phyloP scores from a whole-genome alignment of 2,888 invertebrate species.

The Ennomos fuscantarius region DNA sequence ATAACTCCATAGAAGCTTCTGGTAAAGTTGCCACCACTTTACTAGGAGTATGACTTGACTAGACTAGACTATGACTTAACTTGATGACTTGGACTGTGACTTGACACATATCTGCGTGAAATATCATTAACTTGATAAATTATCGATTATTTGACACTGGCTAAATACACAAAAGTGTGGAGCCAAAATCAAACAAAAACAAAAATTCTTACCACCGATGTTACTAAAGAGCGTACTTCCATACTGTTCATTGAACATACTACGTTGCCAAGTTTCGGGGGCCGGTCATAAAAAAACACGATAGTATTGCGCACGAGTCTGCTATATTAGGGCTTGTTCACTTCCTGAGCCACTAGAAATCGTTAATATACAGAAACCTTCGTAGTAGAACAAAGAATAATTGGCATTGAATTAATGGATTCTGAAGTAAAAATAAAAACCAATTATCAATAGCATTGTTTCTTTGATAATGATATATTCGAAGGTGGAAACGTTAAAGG shows the following conservation, averaged over 20 bases:
- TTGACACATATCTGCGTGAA: too few relatives aligned
- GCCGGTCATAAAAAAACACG: conserved; percentile 47
- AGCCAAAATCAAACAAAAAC: too few relatives aligned
- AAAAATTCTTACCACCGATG: too few relatives aligned
- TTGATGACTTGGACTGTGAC: too few relatives aligned
- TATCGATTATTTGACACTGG: too few relatives aligned
- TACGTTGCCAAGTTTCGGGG: conserved; percentile 45
- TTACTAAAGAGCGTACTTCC: background rate
- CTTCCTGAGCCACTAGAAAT: conserved; percentile 38
- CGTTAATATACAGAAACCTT: conserved; percentile 35
- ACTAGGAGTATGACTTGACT: too few relatives aligned
- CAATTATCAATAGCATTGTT: conserved; percentile 2
- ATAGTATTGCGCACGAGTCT: conserved; percentile 39
- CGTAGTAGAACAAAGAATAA: conserved; percentile 29
- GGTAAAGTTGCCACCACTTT: too few relatives aligned
- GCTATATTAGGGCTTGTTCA: conserved; percentile 37
- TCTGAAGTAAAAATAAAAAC: conserved; percentile 10
- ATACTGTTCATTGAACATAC: conserved; percentile 17
- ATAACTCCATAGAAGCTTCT: too few relatives aligned
- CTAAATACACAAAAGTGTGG: too few relatives aligned
- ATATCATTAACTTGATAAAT: too few relatives aligned
- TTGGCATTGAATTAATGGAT: conserved; percentile 22
- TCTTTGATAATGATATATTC: background rate
- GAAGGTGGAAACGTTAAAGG: too few relatives aligned
- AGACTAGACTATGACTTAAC: too few relatives aligned